phyloP scores from a whole-genome alignment of 1,140 invertebrate species.

The Drosophila bipectinata region DNA sequence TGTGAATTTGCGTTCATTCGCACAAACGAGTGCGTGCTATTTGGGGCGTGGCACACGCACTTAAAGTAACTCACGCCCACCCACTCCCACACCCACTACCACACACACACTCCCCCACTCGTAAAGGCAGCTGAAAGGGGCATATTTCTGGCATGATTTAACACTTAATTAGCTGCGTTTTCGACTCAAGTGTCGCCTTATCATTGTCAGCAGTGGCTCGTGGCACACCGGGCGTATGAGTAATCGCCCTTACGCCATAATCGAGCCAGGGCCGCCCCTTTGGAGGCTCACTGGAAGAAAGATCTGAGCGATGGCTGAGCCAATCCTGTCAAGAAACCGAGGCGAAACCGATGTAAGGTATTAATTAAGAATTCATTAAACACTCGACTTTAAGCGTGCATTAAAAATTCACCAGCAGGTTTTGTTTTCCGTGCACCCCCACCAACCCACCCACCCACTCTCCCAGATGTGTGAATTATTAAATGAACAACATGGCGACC shows the following conservation, averaged over 20 bases:
- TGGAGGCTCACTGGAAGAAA: too few relatives aligned
- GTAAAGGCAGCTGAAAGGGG: slow-evolving; percentile 56
- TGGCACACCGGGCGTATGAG: slow-evolving; percentile 57
- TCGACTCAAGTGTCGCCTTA: slow-evolving; percentile 71
- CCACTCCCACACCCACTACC: neutral
- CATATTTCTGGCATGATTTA: slow-evolving; percentile 78
- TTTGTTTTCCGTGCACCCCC: neutral
- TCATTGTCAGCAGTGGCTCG: slow-evolving; percentile 60
- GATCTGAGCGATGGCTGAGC: too few relatives aligned
- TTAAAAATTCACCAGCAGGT: neutral
- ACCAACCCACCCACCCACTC: neutral
- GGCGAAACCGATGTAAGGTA: too few relatives aligned
- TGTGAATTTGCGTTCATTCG: slow-evolving; percentile 40
- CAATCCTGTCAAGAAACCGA: too few relatives aligned
- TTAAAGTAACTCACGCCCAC: slow-evolving; percentile 4
- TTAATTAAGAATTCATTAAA: neutral
- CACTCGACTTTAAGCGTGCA: neutral
- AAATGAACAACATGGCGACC: slow-evolving; percentile 50
- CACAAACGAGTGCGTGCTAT: slow-evolving; percentile 33
- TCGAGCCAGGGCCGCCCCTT: slow-evolving; percentile 20
- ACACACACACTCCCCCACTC: neutral
- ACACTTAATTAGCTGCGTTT: slow-evolving; percentile 77
- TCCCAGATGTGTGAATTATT: slow-evolving; percentile 56
- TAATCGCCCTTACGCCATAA: slow-evolving; percentile 70
- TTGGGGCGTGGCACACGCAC: slow-evolving; percentile 37